Percentiles rank a stretch among this genome's conserved stretches.
These are phyloP conservation scores for Drosophila greeni DNA, from an alignment of 2,888 invertebrate genomes.

Conservation along the genomic window DNA sequence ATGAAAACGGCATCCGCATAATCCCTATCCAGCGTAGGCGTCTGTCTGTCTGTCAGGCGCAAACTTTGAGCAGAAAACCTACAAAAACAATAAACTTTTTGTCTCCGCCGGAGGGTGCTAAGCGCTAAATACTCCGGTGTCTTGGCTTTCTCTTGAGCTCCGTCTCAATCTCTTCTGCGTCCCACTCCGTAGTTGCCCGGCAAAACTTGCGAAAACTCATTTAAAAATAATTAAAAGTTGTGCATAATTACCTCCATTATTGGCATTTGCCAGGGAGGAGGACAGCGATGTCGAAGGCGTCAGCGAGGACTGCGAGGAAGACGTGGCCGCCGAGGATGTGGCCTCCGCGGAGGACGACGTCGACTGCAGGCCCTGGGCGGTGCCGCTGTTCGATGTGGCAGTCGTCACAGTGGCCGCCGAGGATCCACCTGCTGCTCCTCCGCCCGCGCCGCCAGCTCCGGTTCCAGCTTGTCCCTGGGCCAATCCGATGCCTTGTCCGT, in stretches of 20 bases:
- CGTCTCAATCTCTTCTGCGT: constrained; percentile 12
- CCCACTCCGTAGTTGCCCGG: constrained; percentile 16
- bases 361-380: constrained; percentile 79
- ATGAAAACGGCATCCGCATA: constrained; percentile 53
- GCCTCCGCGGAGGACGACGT: constrained; percentile 77
- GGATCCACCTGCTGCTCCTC: constrained; percentile 41
- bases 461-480: constrained; percentile 81
- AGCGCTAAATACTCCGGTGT: constrained; percentile 45
- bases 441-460: constrained; percentile 80
- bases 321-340: constrained; percentile 84
- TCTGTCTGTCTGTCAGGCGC: constrained; percentile 66
- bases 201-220: constrained; percentile 75
- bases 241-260: constrained; percentile 78
- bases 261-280: constrained; percentile 76
- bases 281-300: constrained; percentile 79
- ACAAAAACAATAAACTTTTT: constrained; percentile 51
- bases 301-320: constrained; percentile 80
- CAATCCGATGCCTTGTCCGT: constrained; percentile 80
- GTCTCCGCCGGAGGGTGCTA: constrained; percentile 44
- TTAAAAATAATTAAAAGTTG: constrained; percentile 78
- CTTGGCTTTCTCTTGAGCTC: constrained; percentile 3
- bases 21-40: constrained; percentile 40
- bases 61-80: constrained; percentile 52
- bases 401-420: constrained; percentile 68
- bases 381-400: constrained; percentile 79